phyloP scores from a whole-genome alignment of 2,888 invertebrate species.

The Ochropacha duplaris region DNA sequence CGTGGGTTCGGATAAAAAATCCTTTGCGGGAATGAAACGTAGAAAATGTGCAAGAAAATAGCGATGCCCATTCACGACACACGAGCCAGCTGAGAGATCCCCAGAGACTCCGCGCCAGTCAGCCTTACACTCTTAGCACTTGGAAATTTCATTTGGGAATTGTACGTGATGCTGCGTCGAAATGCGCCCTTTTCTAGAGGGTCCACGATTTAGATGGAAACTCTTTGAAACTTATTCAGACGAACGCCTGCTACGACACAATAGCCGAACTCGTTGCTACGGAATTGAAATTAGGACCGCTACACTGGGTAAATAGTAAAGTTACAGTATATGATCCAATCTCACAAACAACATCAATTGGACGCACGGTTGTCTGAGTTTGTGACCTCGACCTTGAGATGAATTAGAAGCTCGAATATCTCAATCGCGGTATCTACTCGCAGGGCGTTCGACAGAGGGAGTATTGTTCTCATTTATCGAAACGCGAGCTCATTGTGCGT shows the following conservation, averaged over 20 bases:
- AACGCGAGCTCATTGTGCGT: conserved; percentile 43
- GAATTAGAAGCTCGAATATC: conserved; percentile 39
- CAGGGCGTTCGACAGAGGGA: conserved; percentile 33
- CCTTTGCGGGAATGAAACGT: conserved; percentile 37
- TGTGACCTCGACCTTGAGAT: conserved; percentile 44
- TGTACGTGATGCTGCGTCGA: conserved; percentile 70
- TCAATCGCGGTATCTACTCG: conserved; percentile 32
- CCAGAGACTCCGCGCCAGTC: conserved; percentile 40
- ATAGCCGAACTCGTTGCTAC: conserved; percentile 60
- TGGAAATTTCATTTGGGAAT: conserved; percentile 74
- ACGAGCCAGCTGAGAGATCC: conserved; percentile 42
- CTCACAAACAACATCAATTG: conserved; percentile 40
- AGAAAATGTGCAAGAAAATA: conserved; percentile 51
- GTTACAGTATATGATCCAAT: conserved; percentile 57
- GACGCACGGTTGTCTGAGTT: conserved; percentile 21
- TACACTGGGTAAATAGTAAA: conserved; percentile 62
- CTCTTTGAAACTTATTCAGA: conserved; percentile 63
- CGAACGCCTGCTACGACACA: conserved; percentile 48
- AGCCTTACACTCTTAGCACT: conserved; percentile 58
- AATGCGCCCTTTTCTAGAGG: conserved; percentile 64
- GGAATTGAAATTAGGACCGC: conserved; percentile 70
- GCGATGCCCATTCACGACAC: conserved; percentile 45
- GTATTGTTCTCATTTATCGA: conserved; percentile 45
- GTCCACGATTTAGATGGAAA: conserved; percentile 57
- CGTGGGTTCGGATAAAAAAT: conserved; percentile 26